Conservation (phyloP, 2,888 invertebrate genomes). For the Coelinius sp. region DNA sequence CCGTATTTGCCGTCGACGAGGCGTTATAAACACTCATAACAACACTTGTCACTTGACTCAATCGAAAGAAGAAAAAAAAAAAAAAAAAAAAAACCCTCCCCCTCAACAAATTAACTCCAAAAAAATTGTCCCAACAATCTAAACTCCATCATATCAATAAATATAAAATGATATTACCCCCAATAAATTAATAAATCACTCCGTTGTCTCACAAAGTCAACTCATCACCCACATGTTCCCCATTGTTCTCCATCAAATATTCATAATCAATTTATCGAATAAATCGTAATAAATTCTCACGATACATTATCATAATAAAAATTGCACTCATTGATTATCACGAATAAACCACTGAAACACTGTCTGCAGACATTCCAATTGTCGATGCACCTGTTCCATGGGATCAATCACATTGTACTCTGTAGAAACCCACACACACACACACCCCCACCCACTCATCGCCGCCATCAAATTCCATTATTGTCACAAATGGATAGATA, state of each 20-base stretch:
- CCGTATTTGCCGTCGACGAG: slow-evolving; percentile 40
- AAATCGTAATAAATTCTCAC: slow-evolving; percentile 29
- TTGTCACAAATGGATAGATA: not conserved
- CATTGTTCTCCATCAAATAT: not conserved
- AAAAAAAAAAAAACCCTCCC: slow-evolving; percentile 3
- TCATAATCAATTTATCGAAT: not conserved
- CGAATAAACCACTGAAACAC: slow-evolving; percentile 45
- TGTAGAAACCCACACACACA: slow-evolving; percentile 21
- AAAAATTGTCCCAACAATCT: not conserved
- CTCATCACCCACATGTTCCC: slow-evolving; percentile 11
- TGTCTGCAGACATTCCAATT: slow-evolving; percentile 51
- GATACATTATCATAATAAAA: not conserved
- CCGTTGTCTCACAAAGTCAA: not conserved
- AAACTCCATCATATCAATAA: not conserved
- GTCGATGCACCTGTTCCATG: slow-evolving; percentile 54
- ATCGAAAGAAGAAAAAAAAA: slow-evolving; percentile 17
- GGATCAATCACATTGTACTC: slow-evolving; percentile 51
- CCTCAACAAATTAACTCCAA: not conserved
- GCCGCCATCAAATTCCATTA: not conserved
- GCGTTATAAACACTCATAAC: slow-evolving; percentile 58
- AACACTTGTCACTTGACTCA: not conserved
- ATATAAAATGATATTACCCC: not conserved
- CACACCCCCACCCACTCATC: not conserved
- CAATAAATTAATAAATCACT: not conserved
- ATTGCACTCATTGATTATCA: slow-evolving; percentile 7